Base-by-base conservation (phyloP, 2,113 vertebrate genomes). In the Zeus faber region DNA sequence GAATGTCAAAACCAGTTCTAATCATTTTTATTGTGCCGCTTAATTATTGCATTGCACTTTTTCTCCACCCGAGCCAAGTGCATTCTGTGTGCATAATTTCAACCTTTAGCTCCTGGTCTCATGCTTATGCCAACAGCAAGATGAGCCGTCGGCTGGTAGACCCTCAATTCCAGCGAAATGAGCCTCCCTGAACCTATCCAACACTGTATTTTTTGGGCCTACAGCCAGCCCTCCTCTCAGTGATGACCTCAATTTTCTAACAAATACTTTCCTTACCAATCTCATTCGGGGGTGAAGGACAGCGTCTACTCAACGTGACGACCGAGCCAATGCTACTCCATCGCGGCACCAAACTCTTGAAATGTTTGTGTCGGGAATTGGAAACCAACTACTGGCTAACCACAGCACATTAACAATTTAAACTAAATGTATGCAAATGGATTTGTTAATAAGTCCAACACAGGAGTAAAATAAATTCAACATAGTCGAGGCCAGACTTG, bases 1-100 rank as follows among this genome's bases (percentile, higher is more conserved):
- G 87, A 91, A 91, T 91, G 89, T 91, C 89, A 91, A 85, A 89
- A 88, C 87, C 87, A 88, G 86, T 86, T 85, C 89, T 89, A 87
- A 91, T 91, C 87, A 89, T 88, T 91, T 90, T 90, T 91, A 91
- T 88, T 87, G 85, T 86, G 76, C 54, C 18, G 67, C 81, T 89
- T 89, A 89, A 91, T 90, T 88, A 90, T 89, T 85, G 87, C 82
- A 79, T 82, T 78, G 80, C 81, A 74, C 70, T 84, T 81, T 79
- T 85, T 76, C 71, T 56, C 65, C 74, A 60, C 64, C 54, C 60
- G 49, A 76, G 82, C 82, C 77, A 84, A 86, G 85, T 81, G 82
- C 78, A 87, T 89, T 81, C 79, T 72, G 79, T 81, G 67, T 63
- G 76, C 82, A 82, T 84, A 74, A 85, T 87, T 87, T 83, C 80